Base-by-base conservation (phyloP, 2,797 vertebrate species). In the Buceros bicornis region DNA sequence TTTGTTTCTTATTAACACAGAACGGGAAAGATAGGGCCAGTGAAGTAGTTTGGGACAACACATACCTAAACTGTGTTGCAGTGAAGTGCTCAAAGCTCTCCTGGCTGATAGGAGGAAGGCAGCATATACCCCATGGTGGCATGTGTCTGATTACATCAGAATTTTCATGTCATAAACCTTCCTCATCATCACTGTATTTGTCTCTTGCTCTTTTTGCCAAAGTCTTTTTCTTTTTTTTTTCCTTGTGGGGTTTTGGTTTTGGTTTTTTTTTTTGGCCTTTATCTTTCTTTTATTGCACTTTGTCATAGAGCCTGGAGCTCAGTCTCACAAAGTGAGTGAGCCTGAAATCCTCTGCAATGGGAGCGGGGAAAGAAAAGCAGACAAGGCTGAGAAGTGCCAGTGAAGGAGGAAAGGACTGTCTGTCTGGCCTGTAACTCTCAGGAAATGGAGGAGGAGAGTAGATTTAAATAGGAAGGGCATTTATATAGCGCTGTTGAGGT, bases 71-170 rank as follows among this genome's bases (percentile, higher is more conserved):
- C 17, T 40, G 18, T 48, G 20, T 33, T 53, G 47, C 47, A 29
- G n/a, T 13, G 24, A 82, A 47, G 26, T 35, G 40, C 67, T 62
- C 0, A 0, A 31, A 51, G 16, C 16, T 56, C 37, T 80, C 21
- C 24, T 35, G 37, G 33, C 21, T 53, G 42, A 20, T 3, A 37
- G 60, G 20, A 28, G 28, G 24, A 80, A 60, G 35, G 50, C 64
- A 50, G 15, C 4, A 0, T 40, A 3, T 0, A 54, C n/a, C 22
- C 24, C 3, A 0, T 26, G 28, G 13, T 35, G 31, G n/a, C 21
- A 19, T 37, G 14, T 0, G 0, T 17, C 54, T 69, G 48, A 29
- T 16, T 40, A 17, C 1, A 1, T 18, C 35, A 67, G 16, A 40
- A 64, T 65, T 73, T 43, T 29, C n/a, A 19, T 47, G 37, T 47